phyloP scores from a whole-genome alignment of 2,888 invertebrate species.

The Dicycla oo region DNA sequence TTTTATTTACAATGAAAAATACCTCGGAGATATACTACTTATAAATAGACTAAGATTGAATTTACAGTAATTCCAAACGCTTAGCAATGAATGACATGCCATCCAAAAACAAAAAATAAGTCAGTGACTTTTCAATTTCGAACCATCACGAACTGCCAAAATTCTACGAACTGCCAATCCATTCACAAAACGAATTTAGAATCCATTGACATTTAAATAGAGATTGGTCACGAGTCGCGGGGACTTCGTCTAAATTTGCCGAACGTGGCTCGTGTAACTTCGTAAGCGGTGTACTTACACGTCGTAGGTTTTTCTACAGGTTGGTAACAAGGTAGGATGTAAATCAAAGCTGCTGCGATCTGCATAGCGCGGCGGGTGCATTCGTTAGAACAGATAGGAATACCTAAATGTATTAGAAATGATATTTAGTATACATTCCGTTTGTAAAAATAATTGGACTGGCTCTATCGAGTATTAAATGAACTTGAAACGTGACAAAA shows the following conservation, averaged over 20 bases:
- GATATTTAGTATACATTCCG: conserved; percentile 61
- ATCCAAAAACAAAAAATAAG: conserved; percentile 12
- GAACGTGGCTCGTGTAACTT: conserved; percentile 20
- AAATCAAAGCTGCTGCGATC: conserved; percentile 81
- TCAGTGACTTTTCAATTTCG: conserved; percentile 40
- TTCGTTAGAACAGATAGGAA: conserved; percentile 72
- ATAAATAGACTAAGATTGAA: conserved; percentile 5
- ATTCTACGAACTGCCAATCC: conserved; percentile 48
- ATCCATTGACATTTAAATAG: conserved; percentile 44
- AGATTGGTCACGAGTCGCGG: conserved; percentile 47
- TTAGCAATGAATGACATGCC: conserved; percentile 35
- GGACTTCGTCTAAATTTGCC: conserved; percentile 16
- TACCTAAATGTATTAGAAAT: conserved; percentile 67
- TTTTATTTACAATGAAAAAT: background rate
- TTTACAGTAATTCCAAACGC: conserved; percentile 18
- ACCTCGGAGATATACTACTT: background rate
- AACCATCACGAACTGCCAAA: conserved; percentile 43
- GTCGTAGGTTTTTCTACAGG: conserved; percentile 65
- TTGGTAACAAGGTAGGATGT: conserved; percentile 80
- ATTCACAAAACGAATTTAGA: conserved; percentile 36
- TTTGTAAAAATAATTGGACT: conserved; percentile 63
- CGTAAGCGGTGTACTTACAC: conserved; percentile 58
- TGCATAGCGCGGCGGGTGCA: conserved; percentile 77
- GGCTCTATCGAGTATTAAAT: conserved; percentile 8
- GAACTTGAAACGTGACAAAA: conserved; percentile 13